These are phyloP conservation scores for Zophobas morio DNA, from an alignment of 1,140 invertebrate species.

Conservation along the genomic window DNA sequence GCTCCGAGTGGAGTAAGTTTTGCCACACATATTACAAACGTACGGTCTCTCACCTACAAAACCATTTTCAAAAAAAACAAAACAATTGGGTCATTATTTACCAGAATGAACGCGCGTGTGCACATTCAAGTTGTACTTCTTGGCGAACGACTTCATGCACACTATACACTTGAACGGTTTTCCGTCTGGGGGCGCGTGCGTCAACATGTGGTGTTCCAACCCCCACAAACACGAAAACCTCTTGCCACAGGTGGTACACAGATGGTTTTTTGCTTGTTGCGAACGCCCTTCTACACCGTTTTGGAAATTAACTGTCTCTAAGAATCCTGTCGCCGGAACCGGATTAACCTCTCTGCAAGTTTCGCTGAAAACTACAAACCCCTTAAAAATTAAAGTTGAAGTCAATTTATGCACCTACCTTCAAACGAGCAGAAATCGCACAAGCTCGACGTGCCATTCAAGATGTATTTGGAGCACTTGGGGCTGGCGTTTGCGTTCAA, in stretches of 20 bases:
- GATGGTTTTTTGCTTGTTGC: constrained; percentile 35
- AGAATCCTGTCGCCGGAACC: not conserved
- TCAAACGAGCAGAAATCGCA: constrained; percentile 16
- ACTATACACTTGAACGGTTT: constrained; percentile 47
- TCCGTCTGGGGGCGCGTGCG: constrained; percentile 41
- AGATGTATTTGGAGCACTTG: constrained; percentile 1
- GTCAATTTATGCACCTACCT: not conserved
- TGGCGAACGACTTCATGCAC: constrained; percentile 48
- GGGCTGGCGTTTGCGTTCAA: constrained; percentile 1
- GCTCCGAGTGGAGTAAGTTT: constrained; percentile 78
- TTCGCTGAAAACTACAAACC: constrained; percentile 3
- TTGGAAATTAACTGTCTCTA: not conserved
- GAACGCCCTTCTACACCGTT: not conserved
- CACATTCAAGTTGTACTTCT: constrained; percentile 49
- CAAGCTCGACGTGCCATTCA: not conserved
- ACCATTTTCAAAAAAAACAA: constrained; percentile 3
- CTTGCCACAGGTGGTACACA: constrained; percentile 51
- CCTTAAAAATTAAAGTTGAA: no score
- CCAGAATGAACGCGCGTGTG: constrained; percentile 50
- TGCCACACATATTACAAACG: constrained; percentile 72
- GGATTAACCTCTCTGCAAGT: not conserved
- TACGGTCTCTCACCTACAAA: constrained; percentile 73
- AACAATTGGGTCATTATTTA: constrained; percentile 5
- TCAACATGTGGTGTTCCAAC: constrained; percentile 50
- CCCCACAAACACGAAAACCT: constrained; percentile 33